A percentile compares a stretch with the other conserved stretches of the same genome.
Conservation (phyloP, 2,113 vertebrate genomes). For the Craseonycteris thonglongyai region DNA sequence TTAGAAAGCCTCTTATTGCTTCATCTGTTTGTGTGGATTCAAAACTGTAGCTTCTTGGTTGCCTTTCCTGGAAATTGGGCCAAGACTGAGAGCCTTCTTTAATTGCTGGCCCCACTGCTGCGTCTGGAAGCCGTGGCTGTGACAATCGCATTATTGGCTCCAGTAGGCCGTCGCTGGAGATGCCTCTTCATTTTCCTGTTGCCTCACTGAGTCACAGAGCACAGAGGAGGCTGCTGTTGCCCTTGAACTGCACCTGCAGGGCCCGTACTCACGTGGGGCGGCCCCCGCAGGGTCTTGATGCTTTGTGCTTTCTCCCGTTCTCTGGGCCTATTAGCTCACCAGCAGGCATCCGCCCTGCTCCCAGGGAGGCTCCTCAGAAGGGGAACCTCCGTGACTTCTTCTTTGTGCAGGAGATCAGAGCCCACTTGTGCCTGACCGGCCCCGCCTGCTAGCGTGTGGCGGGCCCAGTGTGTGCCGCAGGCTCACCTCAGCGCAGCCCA, state of each 20-base stretch:
- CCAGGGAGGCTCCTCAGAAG: background rate
- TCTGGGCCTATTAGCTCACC: background rate
- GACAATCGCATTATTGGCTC: background rate
- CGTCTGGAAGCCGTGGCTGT: background rate
- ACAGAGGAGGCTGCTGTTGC: background rate
- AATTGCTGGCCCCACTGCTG: background rate
- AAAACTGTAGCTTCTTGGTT: background rate
- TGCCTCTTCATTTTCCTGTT: background rate
- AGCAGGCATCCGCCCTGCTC: background rate
- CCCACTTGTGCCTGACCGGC: accelerated
- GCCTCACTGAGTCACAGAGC: background rate
- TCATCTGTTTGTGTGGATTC: background rate
- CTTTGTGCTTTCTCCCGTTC: background rate
- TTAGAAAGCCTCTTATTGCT: background rate
- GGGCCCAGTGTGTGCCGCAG: background rate
- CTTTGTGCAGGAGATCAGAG: background rate
- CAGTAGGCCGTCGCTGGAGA: background rate
- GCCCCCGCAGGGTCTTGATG: background rate
- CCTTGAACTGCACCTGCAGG: background rate
- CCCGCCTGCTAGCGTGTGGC: background rate
- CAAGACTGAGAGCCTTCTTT: background rate
- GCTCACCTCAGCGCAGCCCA: no score
- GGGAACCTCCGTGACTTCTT: background rate
- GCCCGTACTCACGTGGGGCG: accelerated
- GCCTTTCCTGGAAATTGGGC: background rate